Evolutionary conservation across 2,113 vertebrate genomes (phyloP), one percentile per base, ranked within the genome.

Genomic region (Tenrec ecaudatus): DNA sequence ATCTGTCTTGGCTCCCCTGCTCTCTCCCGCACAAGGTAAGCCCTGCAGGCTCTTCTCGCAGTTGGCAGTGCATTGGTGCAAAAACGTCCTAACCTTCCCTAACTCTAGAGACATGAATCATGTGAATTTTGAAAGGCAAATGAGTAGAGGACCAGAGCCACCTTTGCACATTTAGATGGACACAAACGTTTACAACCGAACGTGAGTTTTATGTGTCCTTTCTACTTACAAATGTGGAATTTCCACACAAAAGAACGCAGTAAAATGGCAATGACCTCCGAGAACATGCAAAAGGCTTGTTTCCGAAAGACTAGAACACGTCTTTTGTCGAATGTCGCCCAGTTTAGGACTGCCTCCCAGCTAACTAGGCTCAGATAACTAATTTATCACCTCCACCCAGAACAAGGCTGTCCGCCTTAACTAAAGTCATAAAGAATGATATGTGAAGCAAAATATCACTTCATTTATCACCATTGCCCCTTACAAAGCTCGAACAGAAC

Each of bases 201-300:
- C 38, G 81, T 8, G 47, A 92, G 23, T 90, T 86, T 82, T 83
- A 66, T 27, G 3, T 85, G 29, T 69, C 10, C 57, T 64, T 91
- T 90, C 68, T 90, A 88, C 95, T 95, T 95, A 88, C 27, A 88
- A 86, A 80, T 64, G 90, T 94, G 29, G 36, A 93, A 93, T 90
- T 92, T 93, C 79, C 69, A 80, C 91, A 86, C 78, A 94, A 92
- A 95, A 29, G 40, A 77, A 47, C 43, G 82, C 0, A 53, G 53
- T 60, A 22, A 88, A 92, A 47, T 88, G 68, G 86, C 69, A 85
- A 12, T n/a, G 9, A 87, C 62, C 69, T 36, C 57, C 47, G 33
- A 94, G 90, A 33, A 80, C 69, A 91, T 1, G 1, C 31, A 75
- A 14, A 53, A 53, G 73, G 12, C 66, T 84, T n/a, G 43, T 14